Conservation (phyloP, 1,140 invertebrate species). For the Trachymyrmex septentrionalis region DNA sequence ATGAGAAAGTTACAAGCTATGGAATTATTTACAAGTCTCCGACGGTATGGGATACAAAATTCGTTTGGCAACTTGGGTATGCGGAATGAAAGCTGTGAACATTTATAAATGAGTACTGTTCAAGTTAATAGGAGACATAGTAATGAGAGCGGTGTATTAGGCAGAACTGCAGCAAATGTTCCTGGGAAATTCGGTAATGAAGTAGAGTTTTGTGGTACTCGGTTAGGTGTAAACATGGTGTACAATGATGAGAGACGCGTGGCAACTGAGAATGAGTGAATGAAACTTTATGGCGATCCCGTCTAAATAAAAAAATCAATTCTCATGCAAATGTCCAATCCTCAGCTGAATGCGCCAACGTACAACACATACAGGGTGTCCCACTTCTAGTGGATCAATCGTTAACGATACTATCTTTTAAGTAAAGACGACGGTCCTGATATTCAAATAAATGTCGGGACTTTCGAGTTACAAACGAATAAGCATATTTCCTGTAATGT, state of each 20-base stretch:
- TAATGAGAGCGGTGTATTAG: slow-evolving; percentile 81
- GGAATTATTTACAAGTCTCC: slow-evolving; percentile 61
- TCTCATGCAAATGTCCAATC: slow-evolving; percentile 46
- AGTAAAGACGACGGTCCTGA: neutral
- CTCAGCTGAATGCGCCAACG: slow-evolving; percentile 32
- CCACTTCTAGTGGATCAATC: slow-evolving; percentile 41
- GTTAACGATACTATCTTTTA: neutral
- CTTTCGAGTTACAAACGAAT: neutral
- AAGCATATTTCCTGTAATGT: neutral
- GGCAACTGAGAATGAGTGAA: slow-evolving; percentile 36
- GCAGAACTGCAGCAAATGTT: slow-evolving; percentile 75
- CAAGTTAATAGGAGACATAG: slow-evolving; percentile 72
- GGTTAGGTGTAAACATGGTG: slow-evolving; percentile 36
- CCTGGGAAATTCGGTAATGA: slow-evolving; percentile 53
- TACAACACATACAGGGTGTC: slow-evolving; percentile 22
- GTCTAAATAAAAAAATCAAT: slow-evolving; percentile 45
- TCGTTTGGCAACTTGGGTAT: slow-evolving; percentile 37
- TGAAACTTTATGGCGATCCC: slow-evolving; percentile 28
- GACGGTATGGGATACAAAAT: slow-evolving; percentile 24
- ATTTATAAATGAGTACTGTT: slow-evolving; percentile 48
- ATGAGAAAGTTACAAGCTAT: slow-evolving; percentile 54
- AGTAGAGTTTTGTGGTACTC: slow-evolving; percentile 50
- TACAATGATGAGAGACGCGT: slow-evolving; percentile 45
- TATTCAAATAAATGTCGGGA: neutral
- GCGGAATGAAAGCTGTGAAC: slow-evolving; percentile 45